Evolutionary conservation across 2,113 vertebrate species (phyloP), one percentile per base, ranked within the genome.

Genomic region (Pitta sordida): DNA sequence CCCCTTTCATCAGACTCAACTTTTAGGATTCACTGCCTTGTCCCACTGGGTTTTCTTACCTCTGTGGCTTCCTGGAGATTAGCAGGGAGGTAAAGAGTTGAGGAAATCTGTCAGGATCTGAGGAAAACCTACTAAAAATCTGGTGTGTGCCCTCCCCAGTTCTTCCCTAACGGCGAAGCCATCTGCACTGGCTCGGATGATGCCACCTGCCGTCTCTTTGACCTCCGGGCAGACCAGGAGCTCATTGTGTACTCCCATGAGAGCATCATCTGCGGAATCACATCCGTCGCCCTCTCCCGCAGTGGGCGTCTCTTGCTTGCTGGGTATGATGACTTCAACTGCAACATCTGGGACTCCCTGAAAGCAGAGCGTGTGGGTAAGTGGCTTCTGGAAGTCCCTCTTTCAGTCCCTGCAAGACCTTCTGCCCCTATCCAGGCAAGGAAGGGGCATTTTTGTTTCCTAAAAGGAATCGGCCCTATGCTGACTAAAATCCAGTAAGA

Each of bases 171-270:
- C 0, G 99, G 99, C 3, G 98, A 99, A 27, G 99, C 98, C 32
- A 98, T 99, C 94, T 99, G 99, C 95, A 99, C 99, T 0, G 99
- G 99, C 37, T 99, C 99, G 0, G 99, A 99, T 0, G 99, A 99
- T 1, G 98, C 99, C 82, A 98, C 99, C 74, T 99, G 99, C 80
- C 99, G 99, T 53, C 96, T 99, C 77, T 99, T 98, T 3, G 99
- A 99, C 97, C 97, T 99, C 56, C 98, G 99, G n/a, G 98, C 99
- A 0, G 99, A 99, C 95, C 99, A 99, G 98, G 99, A 99, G 95
- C 98, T 99, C 78, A 97, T 98, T 6, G 97, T 97, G 26, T 99
- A 99, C 86, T 98, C 99, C 74, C 98, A 99, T 1, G 98, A 99
- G 69, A 98, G 97, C 98, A 98, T 99, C 96, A 98, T 99, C 98